Percentiles rank a stretch among this genome's conserved stretches.
These are phyloP conservation scores for Samia ricini DNA, from an alignment of 1,140 invertebrate species.

Conservation along the genomic window DNA sequence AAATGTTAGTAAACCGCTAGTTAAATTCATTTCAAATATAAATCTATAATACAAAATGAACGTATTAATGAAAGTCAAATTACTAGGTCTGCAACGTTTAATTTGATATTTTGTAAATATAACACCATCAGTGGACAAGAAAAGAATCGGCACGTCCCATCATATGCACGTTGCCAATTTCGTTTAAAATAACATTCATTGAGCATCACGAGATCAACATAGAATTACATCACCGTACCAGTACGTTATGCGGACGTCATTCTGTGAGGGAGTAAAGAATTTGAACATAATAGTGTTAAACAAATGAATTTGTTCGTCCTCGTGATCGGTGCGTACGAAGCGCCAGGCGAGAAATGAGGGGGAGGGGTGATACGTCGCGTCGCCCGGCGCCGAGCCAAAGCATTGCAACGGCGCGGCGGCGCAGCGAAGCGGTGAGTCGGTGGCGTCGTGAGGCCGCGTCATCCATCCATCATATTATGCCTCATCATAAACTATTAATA, in stretches of 20 bases:
- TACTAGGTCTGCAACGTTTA: too few relatives aligned
- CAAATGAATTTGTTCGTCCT: conserved; percentile 37
- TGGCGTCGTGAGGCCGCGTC: conserved; percentile 58
- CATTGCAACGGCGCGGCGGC: conserved; percentile 41
- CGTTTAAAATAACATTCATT: conserved; percentile 33
- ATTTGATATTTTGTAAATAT: too few relatives aligned
- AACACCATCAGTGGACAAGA: too few relatives aligned
- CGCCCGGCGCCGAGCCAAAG: conserved; percentile 58
- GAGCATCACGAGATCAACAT: conserved; percentile 34
- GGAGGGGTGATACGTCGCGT: neutral
- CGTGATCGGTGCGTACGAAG: conserved; percentile 41
- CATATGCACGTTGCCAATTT: neutral
- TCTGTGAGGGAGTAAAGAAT: conserved; percentile 46
- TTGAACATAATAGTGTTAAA: conserved; percentile 40
- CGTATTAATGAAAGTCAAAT: too few relatives aligned
- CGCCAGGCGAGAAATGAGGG: conserved; percentile 12
- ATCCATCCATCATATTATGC: conserved; percentile 60
- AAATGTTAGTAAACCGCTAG: too few relatives aligned
- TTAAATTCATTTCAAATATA: too few relatives aligned
- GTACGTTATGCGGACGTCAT: conserved; percentile 44
- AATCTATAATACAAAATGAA: too few relatives aligned
- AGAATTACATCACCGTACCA: conserved; percentile 49
- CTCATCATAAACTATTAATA: conserved; percentile 68
- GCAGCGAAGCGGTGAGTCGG: too few relatives aligned
- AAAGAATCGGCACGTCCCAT: too few relatives aligned